These are phyloP conservation scores for Ornithoptera alexandrae DNA, from an alignment of 2,888 invertebrate genomes.

Conservation along the genomic window DNA sequence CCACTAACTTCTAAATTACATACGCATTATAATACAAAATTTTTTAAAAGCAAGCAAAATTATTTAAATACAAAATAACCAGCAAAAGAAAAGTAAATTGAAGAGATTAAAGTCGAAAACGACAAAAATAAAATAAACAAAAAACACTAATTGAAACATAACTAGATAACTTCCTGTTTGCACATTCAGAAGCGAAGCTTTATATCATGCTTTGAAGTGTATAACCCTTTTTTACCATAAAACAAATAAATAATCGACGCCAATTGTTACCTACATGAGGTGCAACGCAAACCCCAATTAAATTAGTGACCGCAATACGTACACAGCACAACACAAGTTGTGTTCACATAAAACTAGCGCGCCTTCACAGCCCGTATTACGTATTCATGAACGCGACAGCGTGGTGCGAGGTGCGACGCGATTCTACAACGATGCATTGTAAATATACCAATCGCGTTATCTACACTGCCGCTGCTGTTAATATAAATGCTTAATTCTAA, in stretches of 20 bases:
- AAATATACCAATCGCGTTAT: constrained; percentile 25
- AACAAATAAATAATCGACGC: constrained; percentile 10
- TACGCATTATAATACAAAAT: too few relatives aligned
- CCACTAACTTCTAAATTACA: too few relatives aligned
- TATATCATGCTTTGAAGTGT: neutral
- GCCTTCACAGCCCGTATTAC: constrained; percentile 22
- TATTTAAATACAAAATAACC: too few relatives aligned
- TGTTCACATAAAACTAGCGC: constrained; percentile 32
- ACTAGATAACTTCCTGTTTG: too few relatives aligned
- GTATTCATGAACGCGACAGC: constrained; percentile 25
- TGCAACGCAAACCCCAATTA: constrained; percentile 34
- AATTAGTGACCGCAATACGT: constrained; percentile 35
- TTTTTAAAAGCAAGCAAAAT: too few relatives aligned
- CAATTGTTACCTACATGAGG: constrained; percentile 14
- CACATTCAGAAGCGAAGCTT: too few relatives aligned
- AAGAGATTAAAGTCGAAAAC: too few relatives aligned
- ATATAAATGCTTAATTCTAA: constrained; percentile 20
- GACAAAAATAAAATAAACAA: too few relatives aligned
- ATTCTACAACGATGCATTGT: constrained; percentile 12
- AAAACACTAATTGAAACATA: too few relatives aligned
- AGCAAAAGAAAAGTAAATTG: too few relatives aligned
- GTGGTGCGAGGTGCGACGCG: constrained; percentile 14
- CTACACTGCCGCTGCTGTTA: constrained; percentile 16
- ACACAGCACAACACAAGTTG: constrained; percentile 27
- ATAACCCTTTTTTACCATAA: neutral